Base-by-base conservation (phyloP, 1,140 invertebrate genomes). In the Heliothis subflexa region DNA sequence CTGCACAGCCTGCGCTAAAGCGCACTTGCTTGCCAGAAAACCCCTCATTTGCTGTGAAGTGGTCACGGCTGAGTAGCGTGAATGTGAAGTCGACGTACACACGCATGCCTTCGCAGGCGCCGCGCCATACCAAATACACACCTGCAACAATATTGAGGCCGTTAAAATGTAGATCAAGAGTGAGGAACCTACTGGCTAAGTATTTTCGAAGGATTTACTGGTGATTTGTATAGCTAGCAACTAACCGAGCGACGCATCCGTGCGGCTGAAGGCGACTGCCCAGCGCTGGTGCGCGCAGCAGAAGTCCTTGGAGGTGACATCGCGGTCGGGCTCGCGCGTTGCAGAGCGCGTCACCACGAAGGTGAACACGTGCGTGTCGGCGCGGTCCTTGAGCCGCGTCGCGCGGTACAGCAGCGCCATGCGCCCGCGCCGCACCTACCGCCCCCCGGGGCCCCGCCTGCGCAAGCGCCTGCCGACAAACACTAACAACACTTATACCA, bases 401-500 rank as follows among this genome's bases (percentile, higher is more conserved):
- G 98, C 97, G 86, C 97, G 96, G 93, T 97, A 97, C 84, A 98
- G 96, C 87, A 98, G 96, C 85, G 97, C 97, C 97, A 98, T 98
- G 89, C 93, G 89, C 88, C 82, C 85, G 50, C 75, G 70, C 81
- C 78, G 76, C 73, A 13, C 18, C 16, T 49, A 49, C 45, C 66
- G 66, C 66, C 66, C 66, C 66, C 66, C 66, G 66, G 79, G 83
- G 87, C 86, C 81, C 85, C 85, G 87, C 85, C 86, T 88, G 84
- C 86, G 84, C 86, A 85, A 85, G 83, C 81, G 79, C 84, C 84
- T 84, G 78, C 10, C n/a, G 76, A 82, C 80, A 81, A 73, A 25
- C 3, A 52, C 14, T 25, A 50, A n/a, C n/a, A 64, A 10, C 45
- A 62, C n/a, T 61, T 47, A 61, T 49, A 61, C 12, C 50, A 25